phyloP scores from a whole-genome alignment of 2,888 invertebrate species.

The Lochmaea crataegi region DNA sequence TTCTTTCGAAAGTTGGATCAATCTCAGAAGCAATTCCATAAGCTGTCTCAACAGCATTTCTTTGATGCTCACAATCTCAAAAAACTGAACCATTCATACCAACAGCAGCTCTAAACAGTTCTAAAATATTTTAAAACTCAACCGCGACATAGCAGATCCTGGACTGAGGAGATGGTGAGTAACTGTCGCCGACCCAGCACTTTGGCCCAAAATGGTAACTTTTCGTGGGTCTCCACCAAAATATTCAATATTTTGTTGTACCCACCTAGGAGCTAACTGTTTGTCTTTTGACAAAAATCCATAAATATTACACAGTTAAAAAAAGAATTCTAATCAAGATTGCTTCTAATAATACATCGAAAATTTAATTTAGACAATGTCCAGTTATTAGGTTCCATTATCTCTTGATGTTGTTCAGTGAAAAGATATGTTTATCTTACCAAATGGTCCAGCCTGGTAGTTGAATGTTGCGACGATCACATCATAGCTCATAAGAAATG shows the following conservation, averaged over 20 bases:
- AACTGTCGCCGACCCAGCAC: conserved; percentile 56
- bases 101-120: conserved; percentile 50
- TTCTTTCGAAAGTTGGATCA: conserved; percentile 40
- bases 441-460: conserved; percentile 53
- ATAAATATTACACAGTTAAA: too few relatives aligned
- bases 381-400: too few relatives aligned
- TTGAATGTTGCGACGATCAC: conserved; percentile 49
- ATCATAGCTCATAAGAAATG: conserved; percentile 21
- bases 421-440: neutral
- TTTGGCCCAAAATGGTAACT: conserved; percentile 55
- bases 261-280: conserved; percentile 52
- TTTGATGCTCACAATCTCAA: conserved; percentile 49
- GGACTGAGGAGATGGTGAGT: conserved; percentile 47
- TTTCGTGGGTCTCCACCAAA: conserved; percentile 54
- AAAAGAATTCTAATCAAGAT: too few relatives aligned
- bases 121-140: conserved; percentile 27
- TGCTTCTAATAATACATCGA: too few relatives aligned
- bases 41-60: conserved; percentile 51
- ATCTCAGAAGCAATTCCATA: conserved; percentile 46
- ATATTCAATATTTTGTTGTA: conserved; percentile 49
- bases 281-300: conserved; percentile 57
- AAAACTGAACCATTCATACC: conserved; percentile 51
- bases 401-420: too few relatives aligned
- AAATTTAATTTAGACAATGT: too few relatives aligned
- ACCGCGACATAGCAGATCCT: conserved; percentile 11